These are phyloP conservation scores for Oryzias sinensis DNA, from an alignment of 2,797 vertebrate genomes.

Conservation along the genomic window DNA sequence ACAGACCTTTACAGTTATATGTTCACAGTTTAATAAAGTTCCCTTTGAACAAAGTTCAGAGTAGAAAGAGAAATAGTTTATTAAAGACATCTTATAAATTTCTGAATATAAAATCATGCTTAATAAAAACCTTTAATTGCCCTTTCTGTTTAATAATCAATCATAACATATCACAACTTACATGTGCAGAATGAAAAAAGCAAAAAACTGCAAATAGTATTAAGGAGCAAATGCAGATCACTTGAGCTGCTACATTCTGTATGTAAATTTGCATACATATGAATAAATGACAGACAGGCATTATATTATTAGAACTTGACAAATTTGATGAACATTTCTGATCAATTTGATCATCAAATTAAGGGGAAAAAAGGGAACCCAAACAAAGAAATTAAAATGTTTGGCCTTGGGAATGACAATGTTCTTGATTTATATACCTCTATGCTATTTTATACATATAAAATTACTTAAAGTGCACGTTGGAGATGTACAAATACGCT, in stretches of 20 bases:
- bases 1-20: constrained; percentile 87
- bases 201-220: constrained; percentile 47
- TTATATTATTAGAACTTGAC: constrained; percentile 21
- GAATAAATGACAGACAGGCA: constrained; percentile 1
- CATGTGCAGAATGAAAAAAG: constrained; percentile 81
- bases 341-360: constrained; percentile 41
- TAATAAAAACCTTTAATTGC: constrained; percentile 86
- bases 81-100: constrained; percentile 86
- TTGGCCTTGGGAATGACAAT: constrained; percentile 47
- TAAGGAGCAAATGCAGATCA: constrained; percentile 54
- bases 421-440: constrained; percentile 15
- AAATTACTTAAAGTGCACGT: constrained; percentile 74
- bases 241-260: constrained; percentile 62
- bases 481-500: constrained; percentile 61
- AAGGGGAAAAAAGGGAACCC: neutral
- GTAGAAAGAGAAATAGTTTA: constrained; percentile 81
- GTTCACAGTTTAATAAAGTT: constrained; percentile 94
- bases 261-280: constrained; percentile 21
- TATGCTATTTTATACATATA: constrained; percentile 12
- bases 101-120: constrained; percentile 82
- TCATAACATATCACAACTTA: constrained; percentile 82
- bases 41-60: constrained; percentile 81
- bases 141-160: constrained; percentile 85
- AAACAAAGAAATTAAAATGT: constrained; percentile 35
- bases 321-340: constrained; percentile 21